These are phyloP conservation scores for Zaprionus lachaisei DNA, from an alignment of 1,140 invertebrate species.

Conservation along the genomic window DNA sequence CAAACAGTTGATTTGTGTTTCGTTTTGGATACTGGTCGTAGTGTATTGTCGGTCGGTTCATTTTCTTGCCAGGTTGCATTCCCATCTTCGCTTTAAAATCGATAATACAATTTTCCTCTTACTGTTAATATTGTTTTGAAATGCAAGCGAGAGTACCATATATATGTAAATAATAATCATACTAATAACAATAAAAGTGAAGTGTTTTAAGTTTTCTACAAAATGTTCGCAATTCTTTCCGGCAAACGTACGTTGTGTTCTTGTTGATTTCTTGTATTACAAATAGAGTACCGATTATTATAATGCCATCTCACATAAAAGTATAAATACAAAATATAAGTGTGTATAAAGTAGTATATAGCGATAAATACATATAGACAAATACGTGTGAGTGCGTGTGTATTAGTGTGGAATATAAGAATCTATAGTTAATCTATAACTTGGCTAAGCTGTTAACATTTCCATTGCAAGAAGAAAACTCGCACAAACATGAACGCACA, in stretches of 20 bases:
- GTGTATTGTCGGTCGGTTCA: not conserved
- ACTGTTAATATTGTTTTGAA: not conserved
- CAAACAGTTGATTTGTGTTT: constrained; percentile 18
- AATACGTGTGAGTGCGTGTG: constrained; percentile 16
- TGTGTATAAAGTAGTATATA: constrained; percentile 25
- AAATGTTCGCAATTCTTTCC: constrained; percentile 39
- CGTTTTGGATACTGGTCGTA: constrained; percentile 8
- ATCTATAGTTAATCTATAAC: not conserved
- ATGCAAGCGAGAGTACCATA: not conserved
- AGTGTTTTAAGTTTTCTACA: constrained; percentile 22
- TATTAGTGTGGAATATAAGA: constrained; percentile 6
- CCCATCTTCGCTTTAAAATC: constrained; percentile 47
- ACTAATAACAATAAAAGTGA: constrained; percentile 26
- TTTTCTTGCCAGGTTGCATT: not conserved
- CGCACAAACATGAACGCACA: not conserved
- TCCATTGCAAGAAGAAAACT: constrained; percentile 9
- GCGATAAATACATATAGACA: constrained; percentile 24
- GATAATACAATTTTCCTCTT: constrained; percentile 41
- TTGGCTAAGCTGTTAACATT: constrained; percentile 1
- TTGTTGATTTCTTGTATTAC: constrained; percentile 25
- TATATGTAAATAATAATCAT: constrained; percentile 22
- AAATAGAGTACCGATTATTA: constrained; percentile 16
- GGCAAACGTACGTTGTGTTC: constrained; percentile 37
- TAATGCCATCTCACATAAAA: constrained; percentile 32
- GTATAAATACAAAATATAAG: constrained; percentile 31